Evolutionary conservation across 2,797 vertebrate genomes (phyloP), one percentile per base, ranked within the genome.

Genomic region (Cyclura pinguis): DNA sequence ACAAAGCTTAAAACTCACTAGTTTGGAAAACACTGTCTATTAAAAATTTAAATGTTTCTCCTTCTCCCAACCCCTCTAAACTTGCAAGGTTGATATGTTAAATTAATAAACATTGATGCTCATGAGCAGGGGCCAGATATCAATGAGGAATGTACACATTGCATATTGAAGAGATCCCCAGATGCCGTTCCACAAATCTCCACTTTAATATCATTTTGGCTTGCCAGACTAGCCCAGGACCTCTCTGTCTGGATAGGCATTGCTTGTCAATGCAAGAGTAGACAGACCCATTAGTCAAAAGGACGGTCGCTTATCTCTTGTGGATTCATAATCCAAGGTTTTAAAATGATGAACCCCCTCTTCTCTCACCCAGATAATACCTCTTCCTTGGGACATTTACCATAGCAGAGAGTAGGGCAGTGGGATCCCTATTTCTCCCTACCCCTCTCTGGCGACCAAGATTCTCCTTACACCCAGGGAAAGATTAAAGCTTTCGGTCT

Each of bases 41-140:
- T 59, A 59, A 32, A 77, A 32, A 57, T 42, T 6, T 42, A 86
- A 74, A 47, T 32, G 29, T 76, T 55, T 2, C 18, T 9, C 42
- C 6, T 1, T 13, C 12, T 13, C 50, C 0, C 18, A 4, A 3
- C 52, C 7, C 0, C 47, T 9, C 18, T 18, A 22, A 18, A 20
- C 16, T 59, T 20, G 59, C 18, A 20, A 59, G 16, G 59, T 22
- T 59, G 59, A 20, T 59, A 59, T 22, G 4, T 59, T 20, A 59
- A 8, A 52, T 52, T 52, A 52, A 52, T 52, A 52, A 52, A 52
- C 10, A 52, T 52, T 52, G 42, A 47, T 4, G 42, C 42, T 16
- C 13, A 57, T 42, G 27, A n/a, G 47, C 42, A 50, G 47, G 32
- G 69, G 20, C 47, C 29, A 10, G 22, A 12, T n/a, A 4, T 20